Conservation (phyloP, 2,888 invertebrate species). For the Caradrina kadenii region DNA sequence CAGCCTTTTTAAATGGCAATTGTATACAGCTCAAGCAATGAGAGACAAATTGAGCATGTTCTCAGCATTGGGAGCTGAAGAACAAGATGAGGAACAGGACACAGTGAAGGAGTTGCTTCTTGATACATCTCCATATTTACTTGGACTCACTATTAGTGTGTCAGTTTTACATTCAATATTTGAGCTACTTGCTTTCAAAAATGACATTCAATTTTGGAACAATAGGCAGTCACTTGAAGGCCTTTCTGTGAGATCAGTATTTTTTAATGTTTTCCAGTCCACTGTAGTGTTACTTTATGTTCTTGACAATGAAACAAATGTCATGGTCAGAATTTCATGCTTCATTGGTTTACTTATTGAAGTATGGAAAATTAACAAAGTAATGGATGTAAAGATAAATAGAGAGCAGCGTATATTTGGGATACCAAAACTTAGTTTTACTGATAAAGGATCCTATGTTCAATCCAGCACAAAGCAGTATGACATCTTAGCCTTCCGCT, state of each 20-base stretch:
- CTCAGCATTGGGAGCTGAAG: conserved; percentile 92
- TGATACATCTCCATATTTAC: conserved; percentile 98
- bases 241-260: conserved; percentile 98
- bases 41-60: conserved; percentile 95
- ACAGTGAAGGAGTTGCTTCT: conserved; percentile 97
- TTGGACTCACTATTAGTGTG: conserved; percentile 97
- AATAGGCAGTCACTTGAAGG: conserved; percentile 99
- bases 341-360: conserved; percentile 98
- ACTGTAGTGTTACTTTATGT: conserved; percentile 98
- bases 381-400: conserved; percentile 94
- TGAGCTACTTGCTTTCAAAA: conserved; percentile 99
- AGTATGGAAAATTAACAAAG: conserved; percentile 99
- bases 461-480: conserved; percentile 98
- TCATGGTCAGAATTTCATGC: conserved; percentile 98
- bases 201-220: conserved; percentile 99
- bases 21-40: conserved; percentile 99
- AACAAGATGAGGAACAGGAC: conserved; percentile 96
- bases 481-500: conserved; percentile 98
- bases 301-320: conserved; percentile 99
- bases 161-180: conserved; percentile 99
- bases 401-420: conserved; percentile 94
- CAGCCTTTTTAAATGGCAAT: conserved; percentile 99
- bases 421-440: conserved; percentile 95
- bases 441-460: conserved; percentile 99
- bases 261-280: conserved; percentile 99